These are phyloP conservation scores for Notarius lentiginosus DNA, from an alignment of 2,113 vertebrate species.

Conservation along the genomic window DNA sequence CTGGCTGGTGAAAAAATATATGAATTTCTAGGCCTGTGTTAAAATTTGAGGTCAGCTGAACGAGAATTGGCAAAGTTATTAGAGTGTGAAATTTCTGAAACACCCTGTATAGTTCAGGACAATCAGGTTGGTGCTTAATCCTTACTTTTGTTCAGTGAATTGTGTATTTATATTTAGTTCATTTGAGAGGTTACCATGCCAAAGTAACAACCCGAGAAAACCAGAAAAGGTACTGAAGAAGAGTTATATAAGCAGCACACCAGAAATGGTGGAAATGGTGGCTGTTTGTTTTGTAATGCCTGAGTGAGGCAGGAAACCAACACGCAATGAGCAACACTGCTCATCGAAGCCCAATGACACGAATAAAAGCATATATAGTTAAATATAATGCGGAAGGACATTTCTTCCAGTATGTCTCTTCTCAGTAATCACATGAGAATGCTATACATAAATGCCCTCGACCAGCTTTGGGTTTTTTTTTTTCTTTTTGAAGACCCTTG, in stretches of 20 bases:
- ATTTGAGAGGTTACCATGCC: background rate
- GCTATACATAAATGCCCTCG: background rate
- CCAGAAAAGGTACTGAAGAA: background rate
- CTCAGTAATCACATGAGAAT: background rate
- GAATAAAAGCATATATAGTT: background rate
- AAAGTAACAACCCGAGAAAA: background rate
- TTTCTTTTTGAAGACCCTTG: constrained; percentile 7
- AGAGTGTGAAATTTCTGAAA: too few relatives aligned
- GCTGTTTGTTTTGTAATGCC: background rate
- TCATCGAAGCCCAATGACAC: background rate
- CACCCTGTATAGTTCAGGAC: background rate
- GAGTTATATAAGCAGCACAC: background rate
- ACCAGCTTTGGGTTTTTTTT: background rate
- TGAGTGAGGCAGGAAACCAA: background rate
- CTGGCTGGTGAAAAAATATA: too few relatives aligned
- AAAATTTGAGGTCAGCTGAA: background rate
- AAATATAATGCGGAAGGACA: background rate
- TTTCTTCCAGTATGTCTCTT: background rate
- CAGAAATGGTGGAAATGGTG: background rate
- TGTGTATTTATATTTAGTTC: background rate
- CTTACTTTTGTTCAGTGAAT: background rate
- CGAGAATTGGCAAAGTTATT: too few relatives aligned
- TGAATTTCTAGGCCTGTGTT: too few relatives aligned
- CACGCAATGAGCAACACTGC: background rate
- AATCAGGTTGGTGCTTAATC: background rate